Base-by-base conservation (phyloP, 2,888 invertebrate species). In the Stenchaetothrips biformis region DNA sequence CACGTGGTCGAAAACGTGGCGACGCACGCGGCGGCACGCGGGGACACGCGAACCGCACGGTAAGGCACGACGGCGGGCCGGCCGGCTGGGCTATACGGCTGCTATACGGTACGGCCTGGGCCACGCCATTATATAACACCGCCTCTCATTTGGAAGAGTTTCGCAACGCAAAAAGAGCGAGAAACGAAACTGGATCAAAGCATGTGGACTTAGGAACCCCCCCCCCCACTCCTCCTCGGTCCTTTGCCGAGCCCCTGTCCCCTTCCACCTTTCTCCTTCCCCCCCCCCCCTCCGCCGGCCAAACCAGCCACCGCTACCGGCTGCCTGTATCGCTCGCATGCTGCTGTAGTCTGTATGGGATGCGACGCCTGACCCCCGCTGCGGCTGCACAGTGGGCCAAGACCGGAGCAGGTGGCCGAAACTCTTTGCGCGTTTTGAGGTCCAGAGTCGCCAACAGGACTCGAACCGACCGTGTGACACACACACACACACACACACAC, bases 131-230 rank as follows among this genome's bases (percentile, higher is more conserved):
- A 74, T 74, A 74, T 74, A 74, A 74, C 67, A 74, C 67, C 67
- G 67, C 67, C 67, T 74, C 67, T 74, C 67, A 74, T 74, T 74
- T 74, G 67, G 67, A 74, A 74, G 25, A 21, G 67, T 74, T 74
- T 74, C 67, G 67, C 67, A 74, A 74, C 67, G 67, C 67, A 74
- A 74, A 74, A 74, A 74, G 67, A 74, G 21, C 67, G 67, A 74
- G 67, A 74, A 74, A 74, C 67, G 25, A 74, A 74, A 74, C 67
- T 74, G 67, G 67, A 74, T 74, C 67, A 74, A 74, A 25, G 67
- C 67, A 74, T 74, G 67, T 74, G 67, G 67, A 74, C 67, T 74
- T 74, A 74, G 25, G 67, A 25, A 74, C 67, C 67, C 25, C 67
- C 21, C 25, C 25, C 21, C 67, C 0, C 67, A 1, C n/a, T 21